Percentiles rank a stretch among this genome's conserved stretches.
These are phyloP conservation scores for Plemyria rubiginata DNA, from an alignment of 2,888 invertebrate species.

Conservation along the genomic window DNA sequence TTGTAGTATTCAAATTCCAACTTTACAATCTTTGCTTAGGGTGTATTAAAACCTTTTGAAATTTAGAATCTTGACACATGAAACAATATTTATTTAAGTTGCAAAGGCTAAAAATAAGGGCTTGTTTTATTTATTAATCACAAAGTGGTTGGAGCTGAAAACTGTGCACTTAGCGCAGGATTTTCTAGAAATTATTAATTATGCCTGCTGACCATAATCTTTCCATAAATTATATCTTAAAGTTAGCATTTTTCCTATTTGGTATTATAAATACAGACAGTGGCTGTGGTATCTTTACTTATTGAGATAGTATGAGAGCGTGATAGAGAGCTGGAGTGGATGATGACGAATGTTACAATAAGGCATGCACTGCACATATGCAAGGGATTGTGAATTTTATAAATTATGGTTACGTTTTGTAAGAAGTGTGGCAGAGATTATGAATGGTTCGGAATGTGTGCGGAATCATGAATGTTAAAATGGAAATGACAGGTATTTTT, in stretches of 20 bases:
- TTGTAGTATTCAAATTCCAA: constrained; percentile 19
- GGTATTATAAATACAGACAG: constrained; percentile 85
- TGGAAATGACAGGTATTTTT: constrained; percentile 67
- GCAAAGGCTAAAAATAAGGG: constrained; percentile 36
- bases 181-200: constrained; percentile 61
- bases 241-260: constrained; percentile 83
- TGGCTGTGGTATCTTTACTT: constrained; percentile 85
- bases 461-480: constrained; percentile 50
- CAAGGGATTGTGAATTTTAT: constrained; percentile 84
- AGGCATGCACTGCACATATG: constrained; percentile 84
- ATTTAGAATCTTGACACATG: neutral
- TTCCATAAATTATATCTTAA: constrained; percentile 73
- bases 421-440: constrained; percentile 67
- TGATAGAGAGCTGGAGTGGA: constrained; percentile 61
- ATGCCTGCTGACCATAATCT: constrained; percentile 79
- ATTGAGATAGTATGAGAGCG: constrained; percentile 73
- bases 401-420: constrained; percentile 81
- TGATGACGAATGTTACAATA: constrained; percentile 80
- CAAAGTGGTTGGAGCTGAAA: constrained; percentile 46
- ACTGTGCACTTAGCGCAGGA: constrained; percentile 75
- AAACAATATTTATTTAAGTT: constrained; percentile 26
- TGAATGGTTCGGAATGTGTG: constrained; percentile 49
- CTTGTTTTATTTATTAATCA: constrained; percentile 28
- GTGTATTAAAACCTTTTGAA: constrained; percentile 20
- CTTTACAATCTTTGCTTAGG: constrained; percentile 11